A percentile compares a stretch with the other conserved stretches of the same genome.
phyloP scores from a whole-genome alignment of 2,888 invertebrate species.

The Emmelina monodactyla region DNA sequence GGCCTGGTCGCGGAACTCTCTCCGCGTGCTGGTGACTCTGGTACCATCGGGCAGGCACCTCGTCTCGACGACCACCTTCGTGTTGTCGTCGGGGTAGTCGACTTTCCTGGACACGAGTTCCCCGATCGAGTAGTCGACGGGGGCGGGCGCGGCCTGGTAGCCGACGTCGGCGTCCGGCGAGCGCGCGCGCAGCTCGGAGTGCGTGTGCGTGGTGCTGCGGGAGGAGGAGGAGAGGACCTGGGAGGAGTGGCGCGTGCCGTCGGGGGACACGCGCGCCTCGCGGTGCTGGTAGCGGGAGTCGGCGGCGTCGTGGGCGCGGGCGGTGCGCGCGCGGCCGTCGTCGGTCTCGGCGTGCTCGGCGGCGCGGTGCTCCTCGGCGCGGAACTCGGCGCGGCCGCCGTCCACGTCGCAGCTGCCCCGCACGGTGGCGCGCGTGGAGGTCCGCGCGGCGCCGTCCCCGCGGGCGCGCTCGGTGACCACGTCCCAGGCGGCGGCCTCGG shows the following conservation, averaged over 20 bases:
- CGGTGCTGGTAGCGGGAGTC: too few species aligned
- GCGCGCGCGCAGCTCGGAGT: too few species aligned
- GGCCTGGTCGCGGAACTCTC: conserved; percentile 63
- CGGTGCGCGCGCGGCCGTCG: conserved; percentile 44
- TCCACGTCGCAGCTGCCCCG: conserved; percentile 71
- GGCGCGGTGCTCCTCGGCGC: conserved; percentile 64
- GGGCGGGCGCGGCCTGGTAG: too few species aligned
- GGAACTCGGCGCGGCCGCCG: conserved; percentile 71
- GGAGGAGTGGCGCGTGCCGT: too few species aligned
- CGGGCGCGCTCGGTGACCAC: conserved; percentile 69
- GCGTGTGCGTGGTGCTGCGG: too few species aligned
- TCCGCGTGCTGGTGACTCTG: conserved; percentile 72
- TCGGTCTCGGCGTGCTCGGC: conserved; percentile 51
- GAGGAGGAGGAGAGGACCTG: too few species aligned
- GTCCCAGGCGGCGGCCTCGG: conserved; percentile 74
- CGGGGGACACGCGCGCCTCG: too few species aligned
- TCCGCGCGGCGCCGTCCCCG: conserved; percentile 70
- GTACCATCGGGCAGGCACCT: conserved; percentile 72
- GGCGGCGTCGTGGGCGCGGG: too few species aligned
- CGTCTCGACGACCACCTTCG: conserved; percentile 72
- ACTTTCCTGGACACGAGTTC: conserved; percentile 65
- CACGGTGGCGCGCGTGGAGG: conserved; percentile 69
- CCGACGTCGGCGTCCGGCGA: too few species aligned
- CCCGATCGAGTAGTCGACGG: conserved; percentile 39
- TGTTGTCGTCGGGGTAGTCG: conserved; percentile 71